These are phyloP conservation scores for Oxyteleia sp. DNA, from an alignment of 2,888 invertebrate genomes.

Conservation along the genomic window DNA sequence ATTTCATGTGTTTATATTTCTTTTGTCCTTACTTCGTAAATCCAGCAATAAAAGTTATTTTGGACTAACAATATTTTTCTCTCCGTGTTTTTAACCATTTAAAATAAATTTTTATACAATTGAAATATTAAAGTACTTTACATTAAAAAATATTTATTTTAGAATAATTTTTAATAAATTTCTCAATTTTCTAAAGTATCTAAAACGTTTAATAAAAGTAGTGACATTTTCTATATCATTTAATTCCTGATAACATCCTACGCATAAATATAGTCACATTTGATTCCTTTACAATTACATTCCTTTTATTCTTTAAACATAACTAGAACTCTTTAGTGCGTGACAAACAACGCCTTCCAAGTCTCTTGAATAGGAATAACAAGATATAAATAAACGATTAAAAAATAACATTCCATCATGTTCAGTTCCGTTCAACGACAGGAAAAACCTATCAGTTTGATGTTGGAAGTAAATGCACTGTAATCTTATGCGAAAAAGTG, in stretches of 20 bases:
- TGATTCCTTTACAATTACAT: slow-evolving; percentile 49
- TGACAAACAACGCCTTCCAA: slow-evolving; percentile 63
- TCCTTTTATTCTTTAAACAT: slow-evolving; percentile 56
- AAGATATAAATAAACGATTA: slow-evolving; percentile 50
- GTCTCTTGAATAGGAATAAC: slow-evolving; percentile 48
- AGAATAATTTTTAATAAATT: too few species aligned
- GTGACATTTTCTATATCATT: neutral
- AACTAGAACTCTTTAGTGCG: slow-evolving; percentile 59
- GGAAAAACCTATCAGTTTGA: slow-evolving; percentile 27
- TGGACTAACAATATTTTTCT: too few species aligned
- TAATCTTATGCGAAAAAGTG: slow-evolving; percentile 25
- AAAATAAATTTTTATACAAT: too few species aligned
- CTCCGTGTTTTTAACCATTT: too few species aligned
- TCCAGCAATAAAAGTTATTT: too few species aligned
- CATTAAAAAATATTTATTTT: too few species aligned
- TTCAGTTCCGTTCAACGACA: slow-evolving; percentile 33
- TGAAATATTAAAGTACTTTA: too few species aligned
- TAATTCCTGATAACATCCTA: slow-evolving; percentile 13
- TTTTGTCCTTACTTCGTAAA: too few species aligned
- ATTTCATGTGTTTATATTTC: too few species aligned
- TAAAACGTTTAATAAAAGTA: too few species aligned
- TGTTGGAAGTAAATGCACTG: slow-evolving; percentile 10
- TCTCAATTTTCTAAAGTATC: too few species aligned
- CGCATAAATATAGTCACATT: slow-evolving; percentile 23
- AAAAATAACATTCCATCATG: slow-evolving; percentile 50